Percentiles rank a stretch among this genome's conserved stretches.
Conservation (phyloP, 2,888 invertebrate genomes). For the Chydorus sphaericus region DNA sequence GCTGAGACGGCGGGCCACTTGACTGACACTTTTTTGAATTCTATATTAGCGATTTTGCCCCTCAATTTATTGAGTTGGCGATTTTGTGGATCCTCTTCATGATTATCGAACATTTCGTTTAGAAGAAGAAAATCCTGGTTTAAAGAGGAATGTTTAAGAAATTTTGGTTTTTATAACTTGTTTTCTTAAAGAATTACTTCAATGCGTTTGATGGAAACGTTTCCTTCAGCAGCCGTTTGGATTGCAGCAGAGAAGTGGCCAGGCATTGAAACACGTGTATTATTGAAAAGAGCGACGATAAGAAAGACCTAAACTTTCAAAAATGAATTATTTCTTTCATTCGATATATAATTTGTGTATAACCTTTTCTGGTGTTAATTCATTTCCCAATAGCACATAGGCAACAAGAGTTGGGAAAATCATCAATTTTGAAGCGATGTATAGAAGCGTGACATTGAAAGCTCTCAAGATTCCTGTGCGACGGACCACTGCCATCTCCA, state of each 20-base stretch:
- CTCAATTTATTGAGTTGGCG: neutral
- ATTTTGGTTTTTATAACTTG: neutral
- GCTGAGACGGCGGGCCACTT: conserved; percentile 10
- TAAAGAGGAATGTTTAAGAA: too few relatives aligned
- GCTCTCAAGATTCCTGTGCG: conserved; percentile 25
- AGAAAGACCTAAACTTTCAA: conserved; percentile 59
- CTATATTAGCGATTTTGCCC: neutral
- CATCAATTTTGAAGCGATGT: conserved; percentile 32
- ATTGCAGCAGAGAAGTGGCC: conserved; percentile 76
- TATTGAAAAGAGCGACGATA: conserved; percentile 76
- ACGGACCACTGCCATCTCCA: conserved; percentile 27
- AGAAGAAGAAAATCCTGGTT: conserved; percentile 17
- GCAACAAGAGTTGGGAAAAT: conserved; percentile 29
- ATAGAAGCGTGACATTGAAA: conserved; percentile 30
- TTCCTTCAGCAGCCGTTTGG: conserved; percentile 61
- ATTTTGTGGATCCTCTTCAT: neutral
- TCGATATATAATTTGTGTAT: conserved; percentile 13
- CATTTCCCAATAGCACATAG: conserved; percentile 26
- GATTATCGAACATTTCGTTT: conserved; percentile 20
- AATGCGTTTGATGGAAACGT: conserved; percentile 53
- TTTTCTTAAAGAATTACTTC: conserved; percentile 27
- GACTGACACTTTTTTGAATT: conserved; percentile 7
- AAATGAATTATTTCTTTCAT: too few relatives aligned
- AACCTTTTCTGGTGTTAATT: conserved; percentile 27
- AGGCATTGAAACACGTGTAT: conserved; percentile 43